Evolutionary conservation across 2,888 invertebrate species (phyloP).

Genomic region (Parascotia fuliginaria): DNA sequence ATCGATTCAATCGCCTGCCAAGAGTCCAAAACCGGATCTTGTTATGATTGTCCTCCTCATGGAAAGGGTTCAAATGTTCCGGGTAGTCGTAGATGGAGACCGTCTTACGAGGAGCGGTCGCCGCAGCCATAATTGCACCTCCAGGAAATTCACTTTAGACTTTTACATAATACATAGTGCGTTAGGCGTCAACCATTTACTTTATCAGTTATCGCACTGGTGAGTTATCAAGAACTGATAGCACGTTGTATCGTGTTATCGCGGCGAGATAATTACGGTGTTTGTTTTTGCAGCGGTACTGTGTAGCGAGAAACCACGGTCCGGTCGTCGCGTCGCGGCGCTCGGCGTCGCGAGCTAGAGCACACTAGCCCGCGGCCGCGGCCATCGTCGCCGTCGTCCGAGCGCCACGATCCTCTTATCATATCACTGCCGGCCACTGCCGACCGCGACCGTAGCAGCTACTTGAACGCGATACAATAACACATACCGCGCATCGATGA

Average conservation of each 20-base stretch:
- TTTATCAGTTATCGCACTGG: slow-evolving; percentile 81
- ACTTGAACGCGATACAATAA: slow-evolving; percentile 9
- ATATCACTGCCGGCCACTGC: slow-evolving; percentile 25
- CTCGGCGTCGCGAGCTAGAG: slow-evolving; percentile 64
- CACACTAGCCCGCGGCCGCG: slow-evolving; percentile 56
- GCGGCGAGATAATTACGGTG: slow-evolving; percentile 74
- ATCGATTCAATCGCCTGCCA: slow-evolving; percentile 80
- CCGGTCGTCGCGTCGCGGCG: slow-evolving; percentile 66
- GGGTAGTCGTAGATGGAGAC: slow-evolving; percentile 89
- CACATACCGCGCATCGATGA: slow-evolving; percentile 25
- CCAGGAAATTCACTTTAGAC: slow-evolving; percentile 55
- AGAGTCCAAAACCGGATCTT: slow-evolving; percentile 87
- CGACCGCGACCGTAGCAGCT: slow-evolving; percentile 1
- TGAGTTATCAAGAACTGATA: slow-evolving; percentile 77
- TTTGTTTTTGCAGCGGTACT: slow-evolving; percentile 70
- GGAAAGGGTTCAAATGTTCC: slow-evolving; percentile 91
- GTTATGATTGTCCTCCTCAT: slow-evolving; percentile 88
- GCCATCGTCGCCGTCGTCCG: slow-evolving; percentile 26
- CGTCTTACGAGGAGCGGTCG: slow-evolving; percentile 78
- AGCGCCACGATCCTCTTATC: slow-evolving; percentile 32
- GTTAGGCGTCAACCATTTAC: slow-evolving; percentile 73
- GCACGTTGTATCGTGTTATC: slow-evolving; percentile 75
- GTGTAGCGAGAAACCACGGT: slow-evolving; percentile 37
- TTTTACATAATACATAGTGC: slow-evolving; percentile 79
- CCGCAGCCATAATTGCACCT: slow-evolving; percentile 68